Conservation (phyloP, 2,113 vertebrate genomes). For the Empidonax alnorum region DNA sequence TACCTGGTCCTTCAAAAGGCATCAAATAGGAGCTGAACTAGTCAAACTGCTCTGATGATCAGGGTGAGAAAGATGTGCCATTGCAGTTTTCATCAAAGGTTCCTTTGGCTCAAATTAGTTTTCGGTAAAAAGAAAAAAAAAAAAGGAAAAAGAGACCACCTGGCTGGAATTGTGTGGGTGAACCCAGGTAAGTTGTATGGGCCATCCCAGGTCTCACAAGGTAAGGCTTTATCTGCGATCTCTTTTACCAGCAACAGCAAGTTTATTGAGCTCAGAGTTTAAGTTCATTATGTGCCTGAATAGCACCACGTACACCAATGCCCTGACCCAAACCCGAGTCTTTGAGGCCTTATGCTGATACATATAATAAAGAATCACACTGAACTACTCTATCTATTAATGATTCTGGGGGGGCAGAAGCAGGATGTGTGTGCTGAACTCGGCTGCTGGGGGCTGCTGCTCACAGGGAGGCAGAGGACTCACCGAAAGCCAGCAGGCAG, state of each 20-base stretch:
- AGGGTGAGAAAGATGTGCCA: background rate
- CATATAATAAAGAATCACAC: background rate
- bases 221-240: background rate
- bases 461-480: background rate
- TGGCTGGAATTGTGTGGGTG: background rate
- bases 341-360: background rate
- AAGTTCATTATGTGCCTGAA: background rate
- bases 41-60: background rate
- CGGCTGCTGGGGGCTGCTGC: background rate
- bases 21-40: background rate
- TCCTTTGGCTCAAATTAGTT: background rate
- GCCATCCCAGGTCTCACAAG: background rate
- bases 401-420: background rate
- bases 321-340: background rate
- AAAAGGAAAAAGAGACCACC: background rate
- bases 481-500: background rate
- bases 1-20: background rate
- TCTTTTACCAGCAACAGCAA: background rate
- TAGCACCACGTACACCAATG: background rate
- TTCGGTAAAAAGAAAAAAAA: rapidly evolving
- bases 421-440: background rate
- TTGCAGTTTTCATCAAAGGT: background rate
- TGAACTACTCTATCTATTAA: background rate
- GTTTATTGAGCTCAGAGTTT: background rate
- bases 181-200: background rate